These are phyloP conservation scores for Melanotaenia trifasciata DNA, from an alignment of 2,797 vertebrate species.

Conservation along the genomic window DNA sequence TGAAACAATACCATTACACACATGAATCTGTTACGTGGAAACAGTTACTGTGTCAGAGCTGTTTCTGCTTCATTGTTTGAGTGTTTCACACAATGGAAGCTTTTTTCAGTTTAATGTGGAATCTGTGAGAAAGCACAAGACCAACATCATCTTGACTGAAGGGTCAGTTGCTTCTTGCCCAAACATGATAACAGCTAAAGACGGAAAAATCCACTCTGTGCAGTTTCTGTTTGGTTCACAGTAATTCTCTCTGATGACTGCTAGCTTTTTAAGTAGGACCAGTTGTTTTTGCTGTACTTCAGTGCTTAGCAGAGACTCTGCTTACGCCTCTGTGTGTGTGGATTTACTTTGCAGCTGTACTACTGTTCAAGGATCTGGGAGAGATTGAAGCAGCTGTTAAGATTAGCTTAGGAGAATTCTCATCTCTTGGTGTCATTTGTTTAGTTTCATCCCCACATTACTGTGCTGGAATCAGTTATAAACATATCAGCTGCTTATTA, in stretches of 20 bases:
- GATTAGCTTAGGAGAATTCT: conserved; percentile 26
- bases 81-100: conserved; percentile 8
- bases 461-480: conserved; percentile 7
- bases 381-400: conserved; percentile 53
- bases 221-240: conserved; percentile 40
- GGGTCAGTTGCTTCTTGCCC: not conserved
- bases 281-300: conserved; percentile 53
- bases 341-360: conserved; percentile 39
- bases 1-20: not conserved
- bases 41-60: not conserved
- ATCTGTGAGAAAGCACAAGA: conserved; percentile 5
- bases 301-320: conserved; percentile 12
- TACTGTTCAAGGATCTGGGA: conserved; percentile 44
- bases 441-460: conserved; percentile 6
- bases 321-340: conserved; percentile 29
- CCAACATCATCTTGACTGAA: not conserved
- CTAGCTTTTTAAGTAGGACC: conserved; percentile 40
- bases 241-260: conserved; percentile 35
- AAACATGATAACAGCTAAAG: not conserved
- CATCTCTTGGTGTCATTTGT: not conserved
- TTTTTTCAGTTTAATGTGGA: not conserved
- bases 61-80: conserved; percentile 1
- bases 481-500: conserved; percentile 14
- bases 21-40: not conserved
- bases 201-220: conserved; percentile 10